Evolutionary conservation across 2,797 vertebrate species (phyloP).

Genomic region (Mus minutoides): DNA sequence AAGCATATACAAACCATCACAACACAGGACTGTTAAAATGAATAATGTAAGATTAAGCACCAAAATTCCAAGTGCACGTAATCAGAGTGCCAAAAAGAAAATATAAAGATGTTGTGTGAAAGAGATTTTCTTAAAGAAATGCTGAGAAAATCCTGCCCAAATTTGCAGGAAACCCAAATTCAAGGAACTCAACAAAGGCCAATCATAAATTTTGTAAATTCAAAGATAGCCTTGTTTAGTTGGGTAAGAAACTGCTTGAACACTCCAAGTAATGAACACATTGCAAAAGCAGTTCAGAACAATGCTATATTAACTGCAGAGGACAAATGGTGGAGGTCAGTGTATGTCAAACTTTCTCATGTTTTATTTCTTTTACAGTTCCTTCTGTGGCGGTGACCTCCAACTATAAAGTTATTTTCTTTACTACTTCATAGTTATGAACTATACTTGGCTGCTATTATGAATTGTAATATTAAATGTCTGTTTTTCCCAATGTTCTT

Average conservation of each 20-base stretch:
- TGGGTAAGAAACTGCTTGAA: constrained; percentile 10
- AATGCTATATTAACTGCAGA: not conserved
- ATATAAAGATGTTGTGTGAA: not conserved
- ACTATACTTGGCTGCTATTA: not conserved
- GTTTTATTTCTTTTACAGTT: not conserved
- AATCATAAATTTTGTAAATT: constrained; percentile 22
- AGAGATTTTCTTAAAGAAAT: constrained; percentile 15
- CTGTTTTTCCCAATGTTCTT: not conserved
- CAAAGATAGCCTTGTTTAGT: not conserved
- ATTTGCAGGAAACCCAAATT: constrained; percentile 30
- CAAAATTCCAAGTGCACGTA: not conserved
- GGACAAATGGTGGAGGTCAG: not conserved
- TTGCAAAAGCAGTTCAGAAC: not conserved
- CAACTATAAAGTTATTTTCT: not conserved
- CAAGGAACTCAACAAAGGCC: not conserved
- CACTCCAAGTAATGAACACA: constrained; percentile 8
- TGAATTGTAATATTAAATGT: not conserved
- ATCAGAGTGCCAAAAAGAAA: not conserved
- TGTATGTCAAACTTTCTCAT: too few relatives aligned
- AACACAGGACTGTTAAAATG: not conserved
- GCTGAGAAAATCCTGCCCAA: not conserved
- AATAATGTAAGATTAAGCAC: not conserved
- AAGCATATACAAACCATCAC: too few relatives aligned
- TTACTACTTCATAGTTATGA: not conserved
- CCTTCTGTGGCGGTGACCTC: not conserved